Evolutionary conservation across 2,113 vertebrate species (phyloP), one percentile per base, ranked within the genome.

Genomic region (Sakesphorus luctuosus): DNA sequence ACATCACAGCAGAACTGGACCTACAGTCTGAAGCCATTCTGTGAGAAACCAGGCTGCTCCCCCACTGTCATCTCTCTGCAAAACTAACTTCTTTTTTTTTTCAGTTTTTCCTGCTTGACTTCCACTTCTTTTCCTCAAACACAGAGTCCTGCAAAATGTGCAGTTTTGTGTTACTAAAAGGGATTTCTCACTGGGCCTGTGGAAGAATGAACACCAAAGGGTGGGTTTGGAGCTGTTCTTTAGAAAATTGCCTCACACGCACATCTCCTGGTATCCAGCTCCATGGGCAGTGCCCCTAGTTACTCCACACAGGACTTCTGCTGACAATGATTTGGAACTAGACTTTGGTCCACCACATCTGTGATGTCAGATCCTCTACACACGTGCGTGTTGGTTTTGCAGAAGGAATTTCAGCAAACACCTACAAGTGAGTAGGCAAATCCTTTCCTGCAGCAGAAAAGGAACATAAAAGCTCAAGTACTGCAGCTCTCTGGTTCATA

Each of bases 151-250:
- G 33, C 16, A 63, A 78, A 75, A 50, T 6, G 21, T 24, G 6
- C 1, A 2, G 9, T 79, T 86, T 31, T 56, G 15, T 29, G 18
- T 24, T 50, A 13, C 3, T 1, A 7, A 19, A 15, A 46, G 26
- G 0, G 0, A 25, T 61, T 78, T 82, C 46, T 61, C 8, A 0
- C 28, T 3, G 1, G 0, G 21, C 21, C 26, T 2, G 5, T 4
- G 83, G 49, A 85, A 53, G 35, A 62, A 35, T 13, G 44, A 73
- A 24, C 74, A 65, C 31, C 56, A 53, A 82, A 29, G 1, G 0
- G 5, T 47, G 55, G 6, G 1, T 5, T 61, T 87, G 61, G 47
- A 17, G 38, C 5, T 46, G 28, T 6, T 19, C 62, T 47, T 38
- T 13, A 44, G 29, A n/a, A 65, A 85, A 65, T 12, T 5, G 20